phyloP scores from a whole-genome alignment of 1,140 invertebrate species.

The Drosophila pectinifera region DNA sequence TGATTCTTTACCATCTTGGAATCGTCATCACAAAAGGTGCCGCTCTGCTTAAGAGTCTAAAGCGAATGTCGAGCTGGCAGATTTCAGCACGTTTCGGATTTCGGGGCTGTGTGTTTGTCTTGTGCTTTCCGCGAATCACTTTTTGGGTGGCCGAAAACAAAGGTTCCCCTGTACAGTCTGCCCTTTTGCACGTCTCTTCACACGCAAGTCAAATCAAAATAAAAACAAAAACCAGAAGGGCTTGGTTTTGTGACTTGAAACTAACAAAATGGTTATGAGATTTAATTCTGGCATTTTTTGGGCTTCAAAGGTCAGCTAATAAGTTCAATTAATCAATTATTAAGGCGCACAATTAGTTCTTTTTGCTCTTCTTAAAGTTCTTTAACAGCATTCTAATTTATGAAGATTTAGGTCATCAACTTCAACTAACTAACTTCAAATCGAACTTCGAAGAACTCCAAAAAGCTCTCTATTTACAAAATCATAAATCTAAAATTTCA shows the following conservation, averaged over 20 bases:
- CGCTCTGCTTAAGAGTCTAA: slow-evolving; percentile 13
- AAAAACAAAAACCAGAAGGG: slow-evolving; percentile 9
- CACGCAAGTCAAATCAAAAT: slow-evolving; percentile 8
- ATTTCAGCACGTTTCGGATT: slow-evolving; percentile 76
- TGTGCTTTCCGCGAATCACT: slow-evolving; percentile 71
- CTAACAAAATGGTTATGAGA: too few species aligned
- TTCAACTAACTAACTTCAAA: too few species aligned
- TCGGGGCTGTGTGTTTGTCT: slow-evolving; percentile 68
- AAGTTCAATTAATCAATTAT: slow-evolving; percentile 1
- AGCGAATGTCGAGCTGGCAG: slow-evolving; percentile 59
- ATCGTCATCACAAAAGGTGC: slow-evolving; percentile 58
- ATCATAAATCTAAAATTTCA: slow-evolving; percentile 1
- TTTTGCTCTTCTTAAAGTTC: not conserved
- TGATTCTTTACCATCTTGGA: slow-evolving; percentile 17
- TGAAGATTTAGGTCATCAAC: not conserved
- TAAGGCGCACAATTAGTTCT: not conserved
- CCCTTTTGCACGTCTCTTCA: not conserved
- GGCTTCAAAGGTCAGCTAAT: not conserved
- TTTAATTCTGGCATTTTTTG: not conserved
- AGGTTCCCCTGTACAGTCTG: slow-evolving; percentile 15
- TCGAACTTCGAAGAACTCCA: too few species aligned
- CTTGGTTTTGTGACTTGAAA: too few species aligned
- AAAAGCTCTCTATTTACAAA: not conserved
- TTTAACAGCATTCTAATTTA: not conserved
- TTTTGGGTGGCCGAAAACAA: slow-evolving; percentile 69